These are phyloP conservation scores for Trachelus iudaicus DNA, from an alignment of 2,888 invertebrate species.

Conservation along the genomic window DNA sequence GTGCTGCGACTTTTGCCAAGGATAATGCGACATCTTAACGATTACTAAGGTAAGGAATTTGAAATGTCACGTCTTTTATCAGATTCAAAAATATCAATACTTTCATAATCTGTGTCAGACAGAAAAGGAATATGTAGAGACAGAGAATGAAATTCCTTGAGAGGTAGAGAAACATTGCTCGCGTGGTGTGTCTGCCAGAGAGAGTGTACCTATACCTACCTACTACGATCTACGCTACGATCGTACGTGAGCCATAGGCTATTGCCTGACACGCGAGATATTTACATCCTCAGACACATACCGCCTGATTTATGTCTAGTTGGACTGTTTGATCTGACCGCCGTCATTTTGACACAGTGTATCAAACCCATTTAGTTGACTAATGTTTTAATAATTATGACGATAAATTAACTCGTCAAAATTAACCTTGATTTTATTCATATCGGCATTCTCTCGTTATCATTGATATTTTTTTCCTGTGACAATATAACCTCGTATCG, in stretches of 20 bases:
- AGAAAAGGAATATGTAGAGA: background rate
- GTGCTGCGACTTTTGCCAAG: slow-evolving; percentile 1
- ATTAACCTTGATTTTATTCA: background rate
- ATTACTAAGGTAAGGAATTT: background rate
- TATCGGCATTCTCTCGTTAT: background rate
- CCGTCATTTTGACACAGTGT: background rate
- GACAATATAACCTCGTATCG: background rate
- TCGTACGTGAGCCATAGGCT: background rate
- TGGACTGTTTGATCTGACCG: background rate
- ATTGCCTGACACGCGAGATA: background rate
- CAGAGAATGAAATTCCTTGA: background rate
- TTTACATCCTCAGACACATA: background rate
- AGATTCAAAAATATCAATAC: background rate
- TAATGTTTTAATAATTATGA: background rate
- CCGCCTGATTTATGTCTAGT: background rate
- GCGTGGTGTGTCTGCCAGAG: background rate
- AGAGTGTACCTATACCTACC: background rate
- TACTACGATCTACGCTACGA: background rate
- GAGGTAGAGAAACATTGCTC: background rate
- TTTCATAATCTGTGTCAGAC: background rate
- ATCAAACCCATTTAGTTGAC: background rate
- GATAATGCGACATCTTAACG: slow-evolving; percentile 16
- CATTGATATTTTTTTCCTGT: background rate
- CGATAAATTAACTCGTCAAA: background rate
- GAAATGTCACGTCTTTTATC: background rate